Percentiles rank a stretch among this genome's conserved stretches.
Conservation (phyloP, 2,888 invertebrate species). For the Epirrhoe tristata region DNA sequence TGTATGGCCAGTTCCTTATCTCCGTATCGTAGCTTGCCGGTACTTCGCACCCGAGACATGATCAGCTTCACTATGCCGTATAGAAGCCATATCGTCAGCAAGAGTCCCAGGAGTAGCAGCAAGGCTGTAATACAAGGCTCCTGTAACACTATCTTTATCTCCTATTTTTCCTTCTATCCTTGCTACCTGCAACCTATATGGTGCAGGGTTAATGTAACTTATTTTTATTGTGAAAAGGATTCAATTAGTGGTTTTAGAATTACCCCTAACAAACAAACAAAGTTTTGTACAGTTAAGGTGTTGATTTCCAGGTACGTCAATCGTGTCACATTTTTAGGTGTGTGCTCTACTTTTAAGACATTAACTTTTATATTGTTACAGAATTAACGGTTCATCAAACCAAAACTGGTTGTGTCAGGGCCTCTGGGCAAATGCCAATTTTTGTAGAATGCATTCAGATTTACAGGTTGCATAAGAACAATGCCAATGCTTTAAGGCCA, state of each 20-base stretch:
- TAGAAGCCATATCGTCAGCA: slow-evolving; percentile 70
- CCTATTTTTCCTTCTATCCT: too few relatives aligned
- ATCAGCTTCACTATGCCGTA: slow-evolving; percentile 71
- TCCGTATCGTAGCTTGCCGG: slow-evolving; percentile 78
- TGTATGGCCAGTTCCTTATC: slow-evolving; percentile 81
- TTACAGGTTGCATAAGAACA: slow-evolving; percentile 41
- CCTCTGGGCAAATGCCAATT: slow-evolving; percentile 39
- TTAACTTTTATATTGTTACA: not conserved
- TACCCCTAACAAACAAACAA: too few relatives aligned
- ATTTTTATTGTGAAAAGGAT: too few relatives aligned
- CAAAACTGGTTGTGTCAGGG: slow-evolving; percentile 42
- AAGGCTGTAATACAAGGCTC: slow-evolving; percentile 59
- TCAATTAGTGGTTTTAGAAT: too few relatives aligned
- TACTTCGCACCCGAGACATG: slow-evolving; percentile 73
- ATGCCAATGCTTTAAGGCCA: slow-evolving; percentile 44
- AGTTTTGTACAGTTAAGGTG: too few relatives aligned
- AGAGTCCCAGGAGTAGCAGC: slow-evolving; percentile 66
- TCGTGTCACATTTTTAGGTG: not conserved
- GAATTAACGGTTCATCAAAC: slow-evolving; percentile 17
- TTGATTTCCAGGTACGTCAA: too few relatives aligned
- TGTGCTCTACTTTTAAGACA: not conserved
- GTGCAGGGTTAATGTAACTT: too few relatives aligned
- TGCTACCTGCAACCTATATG: too few relatives aligned
- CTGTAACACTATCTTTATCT: not conserved
- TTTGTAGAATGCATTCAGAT: slow-evolving; percentile 28